phyloP scores from a whole-genome alignment of 2,113 vertebrate species.

The Myocastor coypus region DNA sequence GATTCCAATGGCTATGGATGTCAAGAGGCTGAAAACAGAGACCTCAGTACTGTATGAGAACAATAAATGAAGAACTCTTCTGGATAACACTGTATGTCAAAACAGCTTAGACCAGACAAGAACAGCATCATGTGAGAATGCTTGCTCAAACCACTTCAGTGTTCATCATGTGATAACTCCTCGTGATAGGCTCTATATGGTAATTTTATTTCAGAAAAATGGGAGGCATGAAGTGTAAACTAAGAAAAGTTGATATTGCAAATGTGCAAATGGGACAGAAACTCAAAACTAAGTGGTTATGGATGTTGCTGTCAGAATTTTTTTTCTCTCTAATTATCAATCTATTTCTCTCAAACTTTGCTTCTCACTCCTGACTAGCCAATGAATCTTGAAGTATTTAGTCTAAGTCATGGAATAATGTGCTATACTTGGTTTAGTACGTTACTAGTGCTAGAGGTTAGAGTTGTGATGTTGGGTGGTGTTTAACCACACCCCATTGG shows the following conservation, averaged over 20 bases:
- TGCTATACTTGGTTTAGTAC: not conserved
- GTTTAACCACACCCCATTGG: not conserved
- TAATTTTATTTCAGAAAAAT: not conserved
- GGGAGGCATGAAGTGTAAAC: not conserved
- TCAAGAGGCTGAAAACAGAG: not conserved
- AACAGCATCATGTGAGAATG: not conserved
- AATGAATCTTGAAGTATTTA: not conserved
- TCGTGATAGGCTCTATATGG: not conserved
- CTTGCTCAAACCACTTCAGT: not conserved
- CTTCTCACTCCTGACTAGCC: not conserved
- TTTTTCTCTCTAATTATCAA: not conserved
- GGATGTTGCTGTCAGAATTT: fast-evolving
- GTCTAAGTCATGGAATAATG: not conserved
- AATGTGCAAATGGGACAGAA: not conserved
- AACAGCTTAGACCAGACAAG: not conserved
- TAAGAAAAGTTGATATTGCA: not conserved
- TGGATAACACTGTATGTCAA: not conserved
- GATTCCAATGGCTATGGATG: not conserved
- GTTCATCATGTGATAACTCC: not conserved
- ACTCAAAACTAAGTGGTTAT: not conserved
- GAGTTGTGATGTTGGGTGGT: not conserved
- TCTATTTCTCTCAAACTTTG: not conserved
- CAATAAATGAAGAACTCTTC: not conserved
- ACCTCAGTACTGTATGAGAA: not conserved
- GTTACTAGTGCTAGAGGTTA: not conserved